Percentiles rank a stretch among this genome's conserved stretches.
These are phyloP conservation scores for Elephantulus edwardii DNA, from an alignment of 2,113 vertebrate species.

Conservation along the genomic window DNA sequence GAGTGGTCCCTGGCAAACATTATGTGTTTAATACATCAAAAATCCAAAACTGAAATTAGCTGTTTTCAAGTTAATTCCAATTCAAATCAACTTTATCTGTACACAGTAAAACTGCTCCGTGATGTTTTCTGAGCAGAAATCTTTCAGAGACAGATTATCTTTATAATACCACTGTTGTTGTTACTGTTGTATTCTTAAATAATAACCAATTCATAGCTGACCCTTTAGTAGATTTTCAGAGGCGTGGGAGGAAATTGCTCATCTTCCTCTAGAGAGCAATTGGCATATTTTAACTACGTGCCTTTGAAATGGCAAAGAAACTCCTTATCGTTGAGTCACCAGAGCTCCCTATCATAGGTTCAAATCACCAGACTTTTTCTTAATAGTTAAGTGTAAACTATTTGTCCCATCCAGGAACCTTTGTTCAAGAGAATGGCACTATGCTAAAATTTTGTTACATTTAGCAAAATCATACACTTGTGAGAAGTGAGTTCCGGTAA, in stretches of 20 bases:
- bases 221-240: no score
- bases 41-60: neutral
- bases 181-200: no score
- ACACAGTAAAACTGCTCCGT: neutral
- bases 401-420: neutral
- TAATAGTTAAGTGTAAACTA: neutral
- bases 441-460: slow-evolving; percentile 58
- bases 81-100: neutral
- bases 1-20: slow-evolving; percentile 9
- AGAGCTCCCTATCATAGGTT: no score
- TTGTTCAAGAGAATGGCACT: neutral
- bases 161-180: neutral
- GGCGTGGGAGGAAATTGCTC: no score
- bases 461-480: slow-evolving; percentile 48
- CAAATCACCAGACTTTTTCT: no score
- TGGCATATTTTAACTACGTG: no score
- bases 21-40: slow-evolving; percentile 29
- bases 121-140: neutral
- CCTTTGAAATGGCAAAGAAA: no score
- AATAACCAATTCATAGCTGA: no score
- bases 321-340: no score
- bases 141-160: neutral
- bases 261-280: no score
- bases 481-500: slow-evolving; percentile 62
- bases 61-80: neutral